Base-by-base conservation (phyloP, 2,797 vertebrate species). In the Rhyacichthys aspro region DNA sequence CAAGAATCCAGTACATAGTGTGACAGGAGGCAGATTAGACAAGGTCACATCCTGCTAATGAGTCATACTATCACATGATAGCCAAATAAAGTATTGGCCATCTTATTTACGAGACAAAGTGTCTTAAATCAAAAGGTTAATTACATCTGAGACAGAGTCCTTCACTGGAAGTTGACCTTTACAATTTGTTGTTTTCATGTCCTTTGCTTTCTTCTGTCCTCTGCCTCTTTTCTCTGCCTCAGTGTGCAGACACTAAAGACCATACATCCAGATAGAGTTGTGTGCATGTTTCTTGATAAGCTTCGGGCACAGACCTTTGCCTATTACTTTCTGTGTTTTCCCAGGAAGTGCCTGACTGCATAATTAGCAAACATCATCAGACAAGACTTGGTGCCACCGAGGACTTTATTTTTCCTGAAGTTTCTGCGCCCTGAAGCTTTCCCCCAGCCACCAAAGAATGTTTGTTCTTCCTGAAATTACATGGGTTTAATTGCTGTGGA, bases 351-450 rank as follows among this genome's bases (percentile, higher is more conserved):
- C 93, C 91, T 92, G 94, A 86, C 94, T 92, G 90, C 92, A 93
- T 98, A 98, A 98, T 98, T 97, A 98, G 95, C 94, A 93, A 95
- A 96, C 94, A 96, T 95, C 94, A 96, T 95, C 95, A 96, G 93
- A 94, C 93, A 91, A 94, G 95, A 96, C 94, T 95, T 94, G 76
- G 79, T 92, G 86, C 92, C 92, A 93, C 92, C 89, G 88, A 96
- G 94, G 89, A 90, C 91, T 91, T 89, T 84, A 78, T 89, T 81
- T 89, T 83, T 84, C 73, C 75, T 86, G 88, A 94, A 95, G 93
- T 96, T 90, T 96, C 89, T 90, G 94, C 92, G 91, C 95, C 98
- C 96, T 65, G 84, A 94, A 98, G 97, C 95, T 94, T 96, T 93
- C 91, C 94, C 92, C 92, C 90, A 94, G 93, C 91, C 90, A 89